phyloP scores from a whole-genome alignment of 2,113 vertebrate genomes.

The Lophura nycthemera region DNA sequence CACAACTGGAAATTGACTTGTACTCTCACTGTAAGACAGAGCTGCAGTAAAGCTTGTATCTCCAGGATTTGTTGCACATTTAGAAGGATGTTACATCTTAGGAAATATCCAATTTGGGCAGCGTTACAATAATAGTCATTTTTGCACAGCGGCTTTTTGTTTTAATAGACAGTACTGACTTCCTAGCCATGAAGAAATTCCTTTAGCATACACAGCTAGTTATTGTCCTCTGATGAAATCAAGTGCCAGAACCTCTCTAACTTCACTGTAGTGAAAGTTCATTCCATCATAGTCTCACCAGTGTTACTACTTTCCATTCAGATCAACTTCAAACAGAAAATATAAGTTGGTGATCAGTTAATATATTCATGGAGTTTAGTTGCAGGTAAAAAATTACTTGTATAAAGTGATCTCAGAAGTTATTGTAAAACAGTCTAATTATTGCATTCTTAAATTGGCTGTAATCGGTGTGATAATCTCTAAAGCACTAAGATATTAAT shows the following conservation, averaged over 20 bases:
- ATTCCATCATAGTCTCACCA: neutral
- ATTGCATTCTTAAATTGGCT: conserved; percentile 52
- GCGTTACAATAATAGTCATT: neutral
- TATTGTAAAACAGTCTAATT: conserved; percentile 65
- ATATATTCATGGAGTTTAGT: conserved; percentile 1
- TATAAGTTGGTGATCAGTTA: neutral
- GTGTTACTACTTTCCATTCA: neutral
- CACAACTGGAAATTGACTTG: neutral
- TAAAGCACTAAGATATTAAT: conserved; percentile 68
- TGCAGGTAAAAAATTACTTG: conserved; percentile 60
- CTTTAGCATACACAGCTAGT: neutral
- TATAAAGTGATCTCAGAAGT: conserved; percentile 55
- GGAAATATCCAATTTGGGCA: neutral
- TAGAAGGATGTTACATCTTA: neutral
- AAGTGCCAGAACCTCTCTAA: neutral
- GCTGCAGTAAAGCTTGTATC: neutral
- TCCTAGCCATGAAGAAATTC: neutral
- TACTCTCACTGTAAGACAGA: neutral
- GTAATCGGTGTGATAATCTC: conserved; percentile 72
- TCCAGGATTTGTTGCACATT: neutral
- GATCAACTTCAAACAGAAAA: neutral
- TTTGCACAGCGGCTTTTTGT: neutral
- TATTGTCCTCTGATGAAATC: neutral
- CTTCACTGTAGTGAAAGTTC: neutral
- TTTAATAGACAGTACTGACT: neutral